Percentiles rank a stretch among this genome's conserved stretches.
phyloP scores from a whole-genome alignment of 2,888 invertebrate genomes.

The Apocheima hispidaria region DNA sequence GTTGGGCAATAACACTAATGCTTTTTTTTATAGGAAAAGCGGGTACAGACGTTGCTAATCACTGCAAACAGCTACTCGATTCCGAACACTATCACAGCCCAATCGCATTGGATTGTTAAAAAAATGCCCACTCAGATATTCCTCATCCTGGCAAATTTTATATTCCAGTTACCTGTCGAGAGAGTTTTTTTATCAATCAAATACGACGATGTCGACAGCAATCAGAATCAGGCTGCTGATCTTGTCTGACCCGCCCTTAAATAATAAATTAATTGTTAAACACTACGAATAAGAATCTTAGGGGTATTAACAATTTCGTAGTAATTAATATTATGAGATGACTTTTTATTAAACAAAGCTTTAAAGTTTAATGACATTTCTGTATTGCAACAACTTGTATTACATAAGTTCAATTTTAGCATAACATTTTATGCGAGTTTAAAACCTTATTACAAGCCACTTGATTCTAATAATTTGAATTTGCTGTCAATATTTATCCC shows the following conservation, averaged over 20 bases:
- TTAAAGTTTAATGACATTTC: not conserved
- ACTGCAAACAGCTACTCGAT: not conserved
- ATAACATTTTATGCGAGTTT: not conserved
- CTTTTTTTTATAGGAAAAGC: slow-evolving; percentile 14
- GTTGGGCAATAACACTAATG: slow-evolving; percentile 15
- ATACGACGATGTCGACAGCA: not conserved
- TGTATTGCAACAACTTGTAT: not conserved
- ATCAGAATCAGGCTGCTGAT: not conserved
- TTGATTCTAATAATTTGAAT: not conserved
- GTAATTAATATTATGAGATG: not conserved
- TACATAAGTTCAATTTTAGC: not conserved
- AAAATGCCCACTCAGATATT: no score
- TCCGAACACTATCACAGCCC: no score
- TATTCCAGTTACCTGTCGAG: no score
- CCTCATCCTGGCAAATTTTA: no score
- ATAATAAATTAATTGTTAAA: not conserved
- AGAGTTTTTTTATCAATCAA: not conserved
- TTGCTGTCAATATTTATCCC: not conserved
- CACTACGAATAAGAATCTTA: slow-evolving; percentile 3
- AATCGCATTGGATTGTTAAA: not conserved
- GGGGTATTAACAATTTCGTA: slow-evolving; percentile 7
- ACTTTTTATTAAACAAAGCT: not conserved
- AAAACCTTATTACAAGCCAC: not conserved
- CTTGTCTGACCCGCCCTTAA: not conserved
- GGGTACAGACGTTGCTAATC: not conserved